phyloP scores from a whole-genome alignment of 2,888 invertebrate genomes.

The Tiliacea aurago region DNA sequence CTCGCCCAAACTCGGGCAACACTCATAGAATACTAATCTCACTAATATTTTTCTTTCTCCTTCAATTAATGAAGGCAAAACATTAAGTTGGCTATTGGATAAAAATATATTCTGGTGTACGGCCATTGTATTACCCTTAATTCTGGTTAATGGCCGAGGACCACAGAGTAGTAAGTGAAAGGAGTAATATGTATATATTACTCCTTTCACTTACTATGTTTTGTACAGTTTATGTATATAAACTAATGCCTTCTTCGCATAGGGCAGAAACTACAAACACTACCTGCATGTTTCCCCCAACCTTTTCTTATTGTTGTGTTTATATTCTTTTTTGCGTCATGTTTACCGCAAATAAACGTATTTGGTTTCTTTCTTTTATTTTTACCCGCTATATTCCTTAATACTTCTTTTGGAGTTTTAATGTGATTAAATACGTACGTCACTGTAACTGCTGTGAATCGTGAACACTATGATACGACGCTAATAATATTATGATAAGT shows the following conservation, averaged over 20 bases:
- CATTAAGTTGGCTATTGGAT: constrained; percentile 46
- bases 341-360: no score
- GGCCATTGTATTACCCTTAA: constrained; percentile 40
- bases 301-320: no score
- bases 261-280: no score
- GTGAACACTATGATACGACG: neutral
- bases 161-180: constrained; percentile 15
- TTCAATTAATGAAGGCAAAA: constrained; percentile 43
- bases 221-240: no score
- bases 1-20: constrained; percentile 4
- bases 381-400: no score
- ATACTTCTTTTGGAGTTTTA: neutral
- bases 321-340: no score
- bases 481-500: neutral
- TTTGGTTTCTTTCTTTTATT: no score
- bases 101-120: constrained; percentile 50
- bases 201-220: constrained; percentile 7
- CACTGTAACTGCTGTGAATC: no score
- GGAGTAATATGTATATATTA: constrained; percentile 9
- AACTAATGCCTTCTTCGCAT: no score
- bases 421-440: neutral
- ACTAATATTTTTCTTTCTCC: constrained; percentile 37
- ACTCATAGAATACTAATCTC: constrained; percentile 37
- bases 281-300: no score
- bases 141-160: constrained; percentile 27